Evolutionary conservation across 2,888 invertebrate genomes (phyloP).

Genomic region (Clanis bilineata): DNA sequence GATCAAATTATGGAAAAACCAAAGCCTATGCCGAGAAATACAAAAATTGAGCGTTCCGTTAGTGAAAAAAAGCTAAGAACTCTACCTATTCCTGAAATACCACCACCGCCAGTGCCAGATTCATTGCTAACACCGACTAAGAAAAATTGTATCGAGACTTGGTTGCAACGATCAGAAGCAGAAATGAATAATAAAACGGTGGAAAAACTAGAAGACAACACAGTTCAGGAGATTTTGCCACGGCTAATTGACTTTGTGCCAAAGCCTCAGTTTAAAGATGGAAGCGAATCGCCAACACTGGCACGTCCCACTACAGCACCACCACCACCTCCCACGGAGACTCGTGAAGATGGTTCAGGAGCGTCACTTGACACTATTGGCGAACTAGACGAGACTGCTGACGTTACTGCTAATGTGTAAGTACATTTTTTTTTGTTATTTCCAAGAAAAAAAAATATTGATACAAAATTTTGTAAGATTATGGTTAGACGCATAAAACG

Average conservation of each 20-base stretch:
- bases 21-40: constrained; percentile 81
- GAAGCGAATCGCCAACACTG: constrained; percentile 45
- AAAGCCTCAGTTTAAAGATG: constrained; percentile 79
- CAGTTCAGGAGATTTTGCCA: constrained; percentile 79
- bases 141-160: constrained; percentile 76
- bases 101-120: constrained; percentile 56
- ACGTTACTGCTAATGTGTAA: constrained; percentile 70
- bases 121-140: constrained; percentile 69
- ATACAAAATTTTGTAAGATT: too few relatives aligned
- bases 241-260: constrained; percentile 88
- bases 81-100: constrained; percentile 54
- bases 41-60: constrained; percentile 66
- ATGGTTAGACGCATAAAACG: too few relatives aligned
- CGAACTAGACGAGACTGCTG: constrained; percentile 84
- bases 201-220: constrained; percentile 66
- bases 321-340: constrained; percentile 66
- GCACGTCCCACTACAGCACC: constrained; percentile 66
- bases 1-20: constrained; percentile 62
- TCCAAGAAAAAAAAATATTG: too few relatives aligned
- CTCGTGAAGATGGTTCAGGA: constrained; percentile 80
- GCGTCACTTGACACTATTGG: constrained; percentile 87
- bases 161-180: constrained; percentile 75
- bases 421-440: constrained; percentile 37
- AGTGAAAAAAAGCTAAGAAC: constrained; percentile 68
- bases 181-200: constrained; percentile 71